Evolutionary conservation across 2,888 invertebrate species (phyloP), one percentile per base, ranked within the genome.

Genomic region (Mellilla xanthometata): DNA sequence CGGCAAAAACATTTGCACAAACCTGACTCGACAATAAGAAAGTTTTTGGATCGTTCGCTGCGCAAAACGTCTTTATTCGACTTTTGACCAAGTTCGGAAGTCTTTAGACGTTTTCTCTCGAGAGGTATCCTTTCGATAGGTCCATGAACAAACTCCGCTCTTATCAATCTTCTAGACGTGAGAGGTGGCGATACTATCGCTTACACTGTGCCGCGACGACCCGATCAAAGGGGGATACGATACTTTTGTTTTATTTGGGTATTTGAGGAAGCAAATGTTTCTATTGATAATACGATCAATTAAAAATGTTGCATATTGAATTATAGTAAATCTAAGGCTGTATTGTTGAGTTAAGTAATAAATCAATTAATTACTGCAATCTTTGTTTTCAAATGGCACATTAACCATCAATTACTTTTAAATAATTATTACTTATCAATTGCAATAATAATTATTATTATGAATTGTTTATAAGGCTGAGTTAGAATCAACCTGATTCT

Each of bases 11-110:
- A 19, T 1, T 6, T 19, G 3, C 15, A 19, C 15, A 19, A 19
- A 13, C 39, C 31, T 27, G 23, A 43, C 49, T 48, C 47, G 36
- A 36, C 41, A 43, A 45, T 36, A 50, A 39, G 13, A 49, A 58
- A 72, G 59, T 62, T 69, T 65, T 56, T 36, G 57, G 63, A 54
- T 50, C 56, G 56, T 47, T 58, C 48, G 48, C 47, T 45, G 52
- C 54, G 56, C 62, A 57, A 65, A 72, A 64, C 60, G 59, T 65
- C 71, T 72, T 72, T 66, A 73, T 74, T 71, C 68, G 60, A 64
- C 58, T 68, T 62, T 47, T 55, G 59, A 46, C 58, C 50, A 63
- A 68, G 60, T 68, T 57, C 22, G 29, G 43, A 57, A 58, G 49
- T 51, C 53, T 51, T 52, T 54, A 54, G 42, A 29, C 56, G 53